A percentile compares a stretch with the other conserved stretches of the same genome.
Conservation (phyloP, 2,888 invertebrate species). For the Eupithecia abbreviata region DNA sequence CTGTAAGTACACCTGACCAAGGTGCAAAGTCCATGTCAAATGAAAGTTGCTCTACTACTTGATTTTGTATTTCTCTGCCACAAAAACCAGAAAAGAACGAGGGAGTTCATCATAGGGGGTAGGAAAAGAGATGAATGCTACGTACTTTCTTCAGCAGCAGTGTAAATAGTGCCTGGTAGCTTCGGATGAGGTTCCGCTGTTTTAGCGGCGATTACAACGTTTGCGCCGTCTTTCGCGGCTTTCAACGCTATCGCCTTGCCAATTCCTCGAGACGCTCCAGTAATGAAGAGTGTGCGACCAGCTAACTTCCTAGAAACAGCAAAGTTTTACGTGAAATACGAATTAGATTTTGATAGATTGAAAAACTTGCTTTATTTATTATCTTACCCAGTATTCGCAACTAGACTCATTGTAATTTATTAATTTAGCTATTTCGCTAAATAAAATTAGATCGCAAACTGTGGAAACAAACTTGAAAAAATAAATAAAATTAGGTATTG, state of each 20-base stretch:
- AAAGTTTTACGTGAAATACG: conserved; percentile 39
- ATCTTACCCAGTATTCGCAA: conserved; percentile 79
- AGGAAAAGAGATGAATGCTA: conserved; percentile 33
- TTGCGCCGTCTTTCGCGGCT: conserved; percentile 95
- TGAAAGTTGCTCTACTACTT: conserved; percentile 24
- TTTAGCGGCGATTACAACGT: conserved; percentile 95
- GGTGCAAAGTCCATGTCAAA: conserved; percentile 66
- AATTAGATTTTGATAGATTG: background rate
- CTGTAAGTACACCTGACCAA: conserved; percentile 35
- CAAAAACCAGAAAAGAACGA: background rate
- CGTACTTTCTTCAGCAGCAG: conserved; percentile 94
- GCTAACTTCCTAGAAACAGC: conserved; percentile 83
- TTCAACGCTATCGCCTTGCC: conserved; percentile 97
- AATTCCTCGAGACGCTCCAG: conserved; percentile 98
- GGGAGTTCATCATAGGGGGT: background rate
- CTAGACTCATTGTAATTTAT: conserved; percentile 73
- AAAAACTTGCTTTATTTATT: background rate
- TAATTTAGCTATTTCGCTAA: background rate
- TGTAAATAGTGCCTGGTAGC: conserved; percentile 95
- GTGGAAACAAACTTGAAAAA: background rate
- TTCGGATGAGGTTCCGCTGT: conserved; percentile 95
- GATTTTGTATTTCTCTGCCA: conserved; percentile 2
- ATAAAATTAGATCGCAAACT: conserved; percentile 1
- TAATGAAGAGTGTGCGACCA: conserved; percentile 96
- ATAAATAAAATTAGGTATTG: background rate